Base-by-base conservation (phyloP, 2,113 vertebrate species). In the Anthoscopus minutus region DNA sequence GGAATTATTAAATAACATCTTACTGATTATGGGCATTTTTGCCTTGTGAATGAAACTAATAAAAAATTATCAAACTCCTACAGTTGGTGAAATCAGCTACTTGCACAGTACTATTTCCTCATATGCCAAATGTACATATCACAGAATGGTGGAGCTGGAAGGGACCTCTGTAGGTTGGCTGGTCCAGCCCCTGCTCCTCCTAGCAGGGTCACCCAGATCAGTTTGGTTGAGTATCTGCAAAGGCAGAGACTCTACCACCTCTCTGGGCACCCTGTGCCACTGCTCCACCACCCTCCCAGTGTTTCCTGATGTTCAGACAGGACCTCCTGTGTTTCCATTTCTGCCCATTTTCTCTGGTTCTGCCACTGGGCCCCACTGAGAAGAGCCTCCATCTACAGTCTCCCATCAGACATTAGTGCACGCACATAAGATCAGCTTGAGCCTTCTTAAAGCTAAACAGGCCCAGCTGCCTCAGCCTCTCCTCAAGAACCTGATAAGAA, bases 271-370 rank as follows among this genome's bases (percentile, higher is more conserved):
- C 18, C 31, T 35, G 30, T 6, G 4, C 31, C 37, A 19, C 20
- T 42, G 77, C 53, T 69, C 9, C 0, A 1, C 37, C 30, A 45
- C 35, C 4, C 50, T 78, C 31, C 11, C 2, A 4, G 38, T 9
- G 45, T 47, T 65, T 51, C 31, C 51, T 62, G 18, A 24, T 44
- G 28, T 24, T 66, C 79, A 62, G 38, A 31, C 1, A 2, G 57
- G 11, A 37, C 5, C 15, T 80, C 51, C 31, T n/a, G 35, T 44
- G n/a, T 31, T 73, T 66, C 44, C 21, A 17, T 66, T 66, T 35
- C n/a, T 91, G 47, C 40, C 47, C 48, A 2, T 21, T 81, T 56
- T 30, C 24, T 81, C 61, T 88, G 56, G 37, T 44, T 58, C 42
- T 76, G 31, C 28, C 51, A 28, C 38, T 13, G 23, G 13, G 48